Evolutionary conservation across 2,113 vertebrate species (phyloP).

Genomic region (Ammodytes marinus): DNA sequence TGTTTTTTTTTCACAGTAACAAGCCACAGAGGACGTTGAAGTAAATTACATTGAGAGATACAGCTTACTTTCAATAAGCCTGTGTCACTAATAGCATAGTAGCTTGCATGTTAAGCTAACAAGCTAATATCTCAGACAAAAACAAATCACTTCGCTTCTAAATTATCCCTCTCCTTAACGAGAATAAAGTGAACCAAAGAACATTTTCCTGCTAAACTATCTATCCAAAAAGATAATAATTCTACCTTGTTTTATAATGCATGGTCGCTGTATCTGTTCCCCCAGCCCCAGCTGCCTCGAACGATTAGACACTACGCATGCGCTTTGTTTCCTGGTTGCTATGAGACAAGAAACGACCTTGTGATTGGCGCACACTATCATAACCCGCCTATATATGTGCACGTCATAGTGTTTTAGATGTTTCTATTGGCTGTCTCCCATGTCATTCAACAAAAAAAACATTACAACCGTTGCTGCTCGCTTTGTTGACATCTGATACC

Average conservation of each 20-base stretch:
- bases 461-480: slow-evolving; percentile 7
- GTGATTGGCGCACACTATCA: slow-evolving; percentile 23
- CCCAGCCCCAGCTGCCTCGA: too few relatives aligned
- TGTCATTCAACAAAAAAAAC: slow-evolving; percentile 30
- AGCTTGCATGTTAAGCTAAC: slow-evolving; percentile 4
- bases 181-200: not conserved
- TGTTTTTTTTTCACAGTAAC: not conserved
- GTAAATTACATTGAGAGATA: not conserved
- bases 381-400: not conserved
- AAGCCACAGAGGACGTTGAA: not conserved
- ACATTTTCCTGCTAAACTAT: accelerated
- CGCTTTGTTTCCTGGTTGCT: slow-evolving; percentile 68
- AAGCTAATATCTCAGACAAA: not conserved
- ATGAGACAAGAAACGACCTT: slow-evolving; percentile 58
- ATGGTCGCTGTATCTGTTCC: not conserved
- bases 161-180: not conserved
- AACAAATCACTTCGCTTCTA: not conserved
- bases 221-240: not conserved
- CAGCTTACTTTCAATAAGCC: not conserved
- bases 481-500: slow-evolving; percentile 63
- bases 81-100: not conserved
- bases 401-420: accelerated
- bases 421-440: slow-evolving; percentile 52
- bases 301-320: slow-evolving; percentile 55
- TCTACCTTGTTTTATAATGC: slow-evolving; percentile 40